Evolutionary conservation across 2,797 vertebrate genomes (phyloP).

Genomic region (Pteropus rufus): DNA sequence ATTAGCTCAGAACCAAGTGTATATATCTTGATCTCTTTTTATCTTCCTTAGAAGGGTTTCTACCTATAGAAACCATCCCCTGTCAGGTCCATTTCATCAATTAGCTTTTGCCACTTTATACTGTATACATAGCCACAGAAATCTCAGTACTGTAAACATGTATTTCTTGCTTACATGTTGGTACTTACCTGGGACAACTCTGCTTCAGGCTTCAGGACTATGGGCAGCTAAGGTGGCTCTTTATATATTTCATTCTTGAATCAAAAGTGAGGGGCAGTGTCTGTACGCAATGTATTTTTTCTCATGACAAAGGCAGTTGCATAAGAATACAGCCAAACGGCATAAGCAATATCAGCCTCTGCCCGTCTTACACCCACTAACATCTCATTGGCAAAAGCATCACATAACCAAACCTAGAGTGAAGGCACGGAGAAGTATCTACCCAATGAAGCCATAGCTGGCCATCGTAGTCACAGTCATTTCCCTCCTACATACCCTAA

Average conservation of each 20-base stretch:
- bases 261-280: neutral
- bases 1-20: neutral
- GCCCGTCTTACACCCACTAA: neutral
- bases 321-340: neutral
- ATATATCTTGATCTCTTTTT: neutral
- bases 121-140: neutral
- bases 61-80: neutral
- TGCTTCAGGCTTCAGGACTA: neutral
- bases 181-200: neutral
- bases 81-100: neutral
- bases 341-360: neutral
- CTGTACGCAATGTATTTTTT: neutral
- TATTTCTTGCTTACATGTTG: neutral
- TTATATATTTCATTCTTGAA: neutral
- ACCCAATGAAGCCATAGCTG: fast-evolving
- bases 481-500: neutral
- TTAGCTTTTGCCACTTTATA: neutral
- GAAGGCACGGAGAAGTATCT: neutral
- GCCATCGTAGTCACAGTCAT: neutral
- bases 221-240: neutral
- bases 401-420: neutral
- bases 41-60: neutral
- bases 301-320: neutral
- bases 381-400: neutral
- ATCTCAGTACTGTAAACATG: neutral